These are phyloP conservation scores for Egretta garzetta DNA, from an alignment of 2,113 vertebrate genomes.

Conservation along the genomic window DNA sequence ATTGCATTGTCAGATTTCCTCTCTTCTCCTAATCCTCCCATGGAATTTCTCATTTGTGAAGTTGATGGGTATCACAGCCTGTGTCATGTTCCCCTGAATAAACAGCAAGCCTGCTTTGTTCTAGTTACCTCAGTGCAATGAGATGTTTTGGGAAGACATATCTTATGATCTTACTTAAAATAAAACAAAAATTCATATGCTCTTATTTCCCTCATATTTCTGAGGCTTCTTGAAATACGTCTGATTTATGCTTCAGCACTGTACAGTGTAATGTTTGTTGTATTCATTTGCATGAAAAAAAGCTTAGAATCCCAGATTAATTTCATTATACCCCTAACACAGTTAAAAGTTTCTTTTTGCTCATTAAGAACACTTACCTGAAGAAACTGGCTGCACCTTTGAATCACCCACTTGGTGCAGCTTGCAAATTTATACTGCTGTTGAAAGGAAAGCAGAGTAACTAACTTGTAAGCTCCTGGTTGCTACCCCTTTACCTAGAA, in stretches of 20 bases:
- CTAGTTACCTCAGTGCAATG: background rate
- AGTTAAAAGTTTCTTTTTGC: background rate
- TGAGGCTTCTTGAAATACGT: background rate
- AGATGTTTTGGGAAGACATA: background rate
- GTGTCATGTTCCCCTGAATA: background rate
- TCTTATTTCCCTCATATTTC: background rate
- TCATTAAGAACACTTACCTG: background rate
- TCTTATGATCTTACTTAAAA: background rate
- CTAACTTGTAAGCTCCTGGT: background rate
- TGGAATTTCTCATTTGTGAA: background rate
- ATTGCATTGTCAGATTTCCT: background rate
- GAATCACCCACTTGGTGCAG: background rate
- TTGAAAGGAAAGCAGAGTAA: background rate
- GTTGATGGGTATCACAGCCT: background rate
- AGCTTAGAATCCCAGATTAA: background rate
- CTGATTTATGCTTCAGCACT: background rate
- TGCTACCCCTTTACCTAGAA: background rate
- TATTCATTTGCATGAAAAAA: background rate
- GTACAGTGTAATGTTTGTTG: background rate
- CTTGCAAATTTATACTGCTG: background rate
- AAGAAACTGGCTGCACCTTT: background rate
- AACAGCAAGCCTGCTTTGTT: background rate
- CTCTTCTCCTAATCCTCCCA: background rate
- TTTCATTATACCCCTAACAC: background rate
- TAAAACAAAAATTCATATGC: background rate